Conservation (phyloP, 2,888 invertebrate species). For the Therioaphis trifolii region DNA sequence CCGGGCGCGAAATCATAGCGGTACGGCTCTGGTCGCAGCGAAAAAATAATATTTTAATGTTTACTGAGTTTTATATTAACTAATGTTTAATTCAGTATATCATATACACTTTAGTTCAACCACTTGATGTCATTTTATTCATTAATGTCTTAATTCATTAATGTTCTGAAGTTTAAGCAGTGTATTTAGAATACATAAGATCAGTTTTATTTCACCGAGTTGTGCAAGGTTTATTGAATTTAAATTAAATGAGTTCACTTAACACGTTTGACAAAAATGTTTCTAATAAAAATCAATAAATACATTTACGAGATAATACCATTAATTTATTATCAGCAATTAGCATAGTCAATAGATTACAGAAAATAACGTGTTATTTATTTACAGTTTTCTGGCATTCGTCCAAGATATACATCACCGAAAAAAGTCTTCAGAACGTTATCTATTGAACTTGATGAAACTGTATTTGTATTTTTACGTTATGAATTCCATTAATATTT, state of each 20-base stretch:
- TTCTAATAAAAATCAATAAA: conserved; percentile 14
- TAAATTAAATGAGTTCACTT: not conserved
- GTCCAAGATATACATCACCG: not conserved
- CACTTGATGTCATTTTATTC: not conserved
- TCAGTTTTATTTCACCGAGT: too few relatives aligned
- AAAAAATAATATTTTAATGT: too few relatives aligned
- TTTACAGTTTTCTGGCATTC: not conserved
- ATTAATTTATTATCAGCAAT: too few relatives aligned
- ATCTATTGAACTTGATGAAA: conserved; percentile 21
- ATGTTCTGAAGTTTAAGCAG: not conserved
- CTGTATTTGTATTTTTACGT: not conserved
- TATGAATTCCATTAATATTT: not conserved
- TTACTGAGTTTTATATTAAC: too few relatives aligned
- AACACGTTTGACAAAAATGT: not conserved
- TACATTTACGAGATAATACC: too few relatives aligned
- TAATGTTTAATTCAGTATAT: too few relatives aligned
- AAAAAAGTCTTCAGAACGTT: not conserved
- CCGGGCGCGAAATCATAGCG: too few relatives aligned
- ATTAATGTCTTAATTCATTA: not conserved
- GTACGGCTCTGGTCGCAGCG: too few relatives aligned
- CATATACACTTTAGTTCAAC: too few relatives aligned
- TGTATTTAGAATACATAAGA: not conserved
- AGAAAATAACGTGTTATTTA: conserved; percentile 7
- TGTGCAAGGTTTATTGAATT: too few relatives aligned
- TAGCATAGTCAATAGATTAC: not conserved